These are phyloP conservation scores for Mesocricetus auratus DNA, from an alignment of 2,113 vertebrate species.

Conservation along the genomic window DNA sequence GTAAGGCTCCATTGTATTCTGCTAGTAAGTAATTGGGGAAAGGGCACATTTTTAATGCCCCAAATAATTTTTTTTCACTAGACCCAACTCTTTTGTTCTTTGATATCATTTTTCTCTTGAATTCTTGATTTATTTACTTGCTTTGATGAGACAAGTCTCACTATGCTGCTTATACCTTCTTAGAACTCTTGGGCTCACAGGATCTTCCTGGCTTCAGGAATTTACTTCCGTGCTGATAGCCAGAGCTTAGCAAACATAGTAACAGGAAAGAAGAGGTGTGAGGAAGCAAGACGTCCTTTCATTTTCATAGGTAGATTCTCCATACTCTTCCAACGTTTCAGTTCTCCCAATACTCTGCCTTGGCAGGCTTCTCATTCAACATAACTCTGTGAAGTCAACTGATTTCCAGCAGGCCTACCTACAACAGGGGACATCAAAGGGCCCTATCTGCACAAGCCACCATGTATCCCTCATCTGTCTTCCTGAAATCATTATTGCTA, in stretches of 20 bases:
- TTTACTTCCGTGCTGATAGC: neutral
- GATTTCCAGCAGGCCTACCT: neutral
- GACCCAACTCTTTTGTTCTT: neutral
- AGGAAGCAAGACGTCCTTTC: neutral
- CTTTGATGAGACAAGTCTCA: neutral
- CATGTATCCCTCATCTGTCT: neutral
- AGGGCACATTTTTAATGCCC: neutral
- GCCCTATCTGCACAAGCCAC: neutral
- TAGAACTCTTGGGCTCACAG: neutral
- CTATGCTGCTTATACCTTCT: neutral
- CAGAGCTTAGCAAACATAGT: conserved; percentile 20
- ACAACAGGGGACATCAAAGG: neutral
- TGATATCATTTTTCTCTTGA: neutral
- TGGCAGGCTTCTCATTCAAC: conserved; percentile 4
- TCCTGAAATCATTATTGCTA: neutral
- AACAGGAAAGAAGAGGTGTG: neutral
- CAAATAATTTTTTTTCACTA: conserved; percentile 20
- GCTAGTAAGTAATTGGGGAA: neutral
- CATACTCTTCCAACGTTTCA: neutral
- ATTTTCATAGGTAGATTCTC: neutral
- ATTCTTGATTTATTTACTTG: neutral
- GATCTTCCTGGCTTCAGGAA: neutral
- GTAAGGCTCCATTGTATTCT: neutral
- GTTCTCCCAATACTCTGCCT: neutral
- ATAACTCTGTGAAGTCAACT: neutral